Conservation (phyloP, 2,797 vertebrate genomes). For the Epinephelus malabaricus region DNA sequence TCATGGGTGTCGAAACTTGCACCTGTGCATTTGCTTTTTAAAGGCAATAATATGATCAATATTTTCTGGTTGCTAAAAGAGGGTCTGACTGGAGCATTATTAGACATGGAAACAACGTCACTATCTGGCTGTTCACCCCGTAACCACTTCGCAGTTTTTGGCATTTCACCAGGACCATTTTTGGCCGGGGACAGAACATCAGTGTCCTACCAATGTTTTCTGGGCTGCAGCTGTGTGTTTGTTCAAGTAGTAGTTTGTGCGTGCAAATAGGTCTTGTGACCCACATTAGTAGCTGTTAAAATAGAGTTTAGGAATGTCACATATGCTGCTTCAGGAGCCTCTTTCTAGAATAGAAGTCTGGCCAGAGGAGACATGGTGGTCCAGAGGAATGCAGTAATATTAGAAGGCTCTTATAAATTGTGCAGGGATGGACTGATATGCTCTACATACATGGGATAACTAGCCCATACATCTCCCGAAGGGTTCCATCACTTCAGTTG, state of each 20-base stretch:
- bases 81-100: too few relatives aligned
- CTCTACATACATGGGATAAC: not conserved
- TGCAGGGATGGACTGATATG: not conserved
- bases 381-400: constrained; percentile 50
- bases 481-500: not conserved
- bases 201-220: too few relatives aligned
- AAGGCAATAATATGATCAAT: too few relatives aligned
- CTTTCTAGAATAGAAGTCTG: constrained; percentile 49
- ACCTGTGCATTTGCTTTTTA: not conserved
- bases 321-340: constrained; percentile 50
- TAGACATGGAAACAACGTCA: too few relatives aligned
- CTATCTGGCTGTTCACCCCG: too few relatives aligned
- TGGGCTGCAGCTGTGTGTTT: constrained; percentile 8
- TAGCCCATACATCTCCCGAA: not conserved
- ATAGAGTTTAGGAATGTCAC: constrained; percentile 59
- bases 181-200: too few relatives aligned
- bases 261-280: constrained; percentile 29
- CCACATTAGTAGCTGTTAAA: constrained; percentile 64
- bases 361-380: constrained; percentile 39
- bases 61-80: too few relatives aligned
- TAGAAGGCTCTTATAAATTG: constrained; percentile 14
- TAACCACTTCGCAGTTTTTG: too few relatives aligned
- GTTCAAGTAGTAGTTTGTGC: constrained; percentile 30
- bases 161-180: too few relatives aligned
- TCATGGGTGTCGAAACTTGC: not conserved